phyloP scores from a whole-genome alignment of 2,113 vertebrate genomes.

The Percina caprodes region DNA sequence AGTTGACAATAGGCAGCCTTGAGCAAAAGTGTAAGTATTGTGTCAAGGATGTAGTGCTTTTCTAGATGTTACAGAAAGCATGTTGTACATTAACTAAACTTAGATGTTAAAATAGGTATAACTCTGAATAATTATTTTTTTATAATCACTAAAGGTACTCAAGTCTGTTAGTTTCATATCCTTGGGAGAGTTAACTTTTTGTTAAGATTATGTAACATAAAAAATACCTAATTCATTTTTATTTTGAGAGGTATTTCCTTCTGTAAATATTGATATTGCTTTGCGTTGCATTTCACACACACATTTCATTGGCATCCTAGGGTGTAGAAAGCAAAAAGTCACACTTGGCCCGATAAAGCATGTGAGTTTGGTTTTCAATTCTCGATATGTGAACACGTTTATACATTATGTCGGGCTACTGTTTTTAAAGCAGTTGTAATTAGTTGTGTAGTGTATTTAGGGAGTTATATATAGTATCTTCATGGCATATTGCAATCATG shows the following conservation, averaged over 20 bases:
- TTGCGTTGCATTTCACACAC: not conserved
- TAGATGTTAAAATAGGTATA: too few species aligned
- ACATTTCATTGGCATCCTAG: not conserved
- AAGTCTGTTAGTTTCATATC: not conserved
- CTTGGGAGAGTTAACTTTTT: not conserved
- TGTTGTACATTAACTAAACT: not conserved
- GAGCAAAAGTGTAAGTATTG: not conserved
- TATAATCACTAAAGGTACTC: not conserved
- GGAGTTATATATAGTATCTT: not conserved
- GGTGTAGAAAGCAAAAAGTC: not conserved
- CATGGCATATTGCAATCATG: not conserved
- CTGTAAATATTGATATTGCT: not conserved
- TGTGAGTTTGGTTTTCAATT: not conserved
- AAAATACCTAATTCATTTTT: not conserved
- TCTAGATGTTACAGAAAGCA: not conserved
- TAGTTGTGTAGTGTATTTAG: not conserved
- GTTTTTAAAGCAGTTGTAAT: not conserved
- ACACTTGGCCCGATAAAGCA: not conserved
- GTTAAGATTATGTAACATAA: not conserved
- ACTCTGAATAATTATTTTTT: too few species aligned
- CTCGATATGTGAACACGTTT: not conserved
- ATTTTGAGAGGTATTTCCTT: not conserved
- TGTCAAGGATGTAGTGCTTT: not conserved
- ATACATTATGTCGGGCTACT: not conserved
- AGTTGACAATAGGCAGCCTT: not conserved